A percentile compares a stretch with the other conserved stretches of the same genome.
phyloP scores from a whole-genome alignment of 1,140 invertebrate genomes.

The Notospermus geniculatus region DNA sequence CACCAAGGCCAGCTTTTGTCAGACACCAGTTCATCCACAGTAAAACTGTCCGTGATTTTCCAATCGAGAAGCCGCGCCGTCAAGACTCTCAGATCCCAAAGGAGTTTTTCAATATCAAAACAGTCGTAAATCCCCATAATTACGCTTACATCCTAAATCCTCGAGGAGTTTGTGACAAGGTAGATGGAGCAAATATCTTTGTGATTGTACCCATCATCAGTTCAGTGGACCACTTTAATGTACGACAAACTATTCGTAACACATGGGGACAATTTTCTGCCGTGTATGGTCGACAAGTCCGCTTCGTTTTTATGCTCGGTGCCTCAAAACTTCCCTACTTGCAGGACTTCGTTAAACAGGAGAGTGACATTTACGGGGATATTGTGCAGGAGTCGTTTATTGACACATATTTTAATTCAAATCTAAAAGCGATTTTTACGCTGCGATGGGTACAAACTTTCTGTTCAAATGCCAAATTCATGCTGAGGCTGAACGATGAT shows the following conservation, averaged over 20 bases:
- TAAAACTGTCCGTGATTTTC: no score
- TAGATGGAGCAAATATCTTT: no score
- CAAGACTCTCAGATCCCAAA: no score
- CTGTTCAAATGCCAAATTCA: constrained; percentile 65
- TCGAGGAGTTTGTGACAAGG: no score
- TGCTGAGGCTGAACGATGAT: constrained; percentile 87
- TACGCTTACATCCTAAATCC: no score
- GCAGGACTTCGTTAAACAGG: neutral
- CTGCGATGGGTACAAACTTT: constrained; percentile 69
- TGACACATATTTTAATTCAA: constrained; percentile 28
- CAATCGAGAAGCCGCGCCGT: no score
- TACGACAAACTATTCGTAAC: constrained; percentile 23
- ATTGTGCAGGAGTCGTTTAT: constrained; percentile 26
- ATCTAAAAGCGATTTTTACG: constrained; percentile 70
- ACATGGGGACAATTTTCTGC: constrained; percentile 30
- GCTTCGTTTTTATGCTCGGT: constrained; percentile 23
- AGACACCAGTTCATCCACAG: no score
- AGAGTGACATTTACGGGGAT: constrained; percentile 16
- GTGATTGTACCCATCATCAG: neutral
- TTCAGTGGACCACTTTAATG: neutral
- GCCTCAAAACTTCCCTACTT: neutral
- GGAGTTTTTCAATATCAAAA: no score
- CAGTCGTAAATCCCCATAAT: no score
- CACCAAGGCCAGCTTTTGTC: no score
- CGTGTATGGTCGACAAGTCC: constrained; percentile 15